Conservation (phyloP, 2,888 invertebrate genomes). For the Masnerella sp. region DNA sequence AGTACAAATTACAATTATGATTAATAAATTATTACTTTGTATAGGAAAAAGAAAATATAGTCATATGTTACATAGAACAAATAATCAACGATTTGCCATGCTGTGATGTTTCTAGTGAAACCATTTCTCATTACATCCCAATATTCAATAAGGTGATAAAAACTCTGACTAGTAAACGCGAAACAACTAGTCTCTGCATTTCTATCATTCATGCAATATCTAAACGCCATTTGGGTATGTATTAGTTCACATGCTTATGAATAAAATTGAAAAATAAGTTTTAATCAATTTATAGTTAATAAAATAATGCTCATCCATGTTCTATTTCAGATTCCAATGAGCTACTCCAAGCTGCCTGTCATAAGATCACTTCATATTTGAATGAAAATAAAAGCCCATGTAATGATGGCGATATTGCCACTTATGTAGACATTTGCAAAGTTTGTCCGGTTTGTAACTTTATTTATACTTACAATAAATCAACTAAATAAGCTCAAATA, state of each 20-base stretch:
- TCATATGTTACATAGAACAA: conserved; percentile 65
- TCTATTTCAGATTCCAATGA: conserved; percentile 50
- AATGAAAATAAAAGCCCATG: conserved; percentile 64
- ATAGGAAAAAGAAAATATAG: conserved; percentile 62
- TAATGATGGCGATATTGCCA: conserved; percentile 58
- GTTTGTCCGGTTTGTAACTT: conserved; percentile 63
- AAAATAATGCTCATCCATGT: neutral
- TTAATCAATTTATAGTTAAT: neutral
- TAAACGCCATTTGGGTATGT: conserved; percentile 65
- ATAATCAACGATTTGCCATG: conserved; percentile 66
- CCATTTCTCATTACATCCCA: conserved; percentile 54
- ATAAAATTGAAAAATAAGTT: neutral
- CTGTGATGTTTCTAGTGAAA: conserved; percentile 63
- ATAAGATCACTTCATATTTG: conserved; percentile 67
- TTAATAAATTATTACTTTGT: conserved; percentile 33
- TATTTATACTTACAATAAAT: neutral
- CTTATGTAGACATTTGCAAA: conserved; percentile 65
- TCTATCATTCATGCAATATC: conserved; percentile 66
- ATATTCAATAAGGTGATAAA: conserved; percentile 61
- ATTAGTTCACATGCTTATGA: neutral
- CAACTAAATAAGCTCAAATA: neutral
- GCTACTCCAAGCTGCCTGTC: conserved; percentile 64
- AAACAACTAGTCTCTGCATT: conserved; percentile 66
- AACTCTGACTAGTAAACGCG: conserved; percentile 50
- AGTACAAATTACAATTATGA: too few species aligned